Evolutionary conservation across 2,888 invertebrate genomes (phyloP), one percentile per base, ranked within the genome.

Genomic region (Xestia sexstrigata): DNA sequence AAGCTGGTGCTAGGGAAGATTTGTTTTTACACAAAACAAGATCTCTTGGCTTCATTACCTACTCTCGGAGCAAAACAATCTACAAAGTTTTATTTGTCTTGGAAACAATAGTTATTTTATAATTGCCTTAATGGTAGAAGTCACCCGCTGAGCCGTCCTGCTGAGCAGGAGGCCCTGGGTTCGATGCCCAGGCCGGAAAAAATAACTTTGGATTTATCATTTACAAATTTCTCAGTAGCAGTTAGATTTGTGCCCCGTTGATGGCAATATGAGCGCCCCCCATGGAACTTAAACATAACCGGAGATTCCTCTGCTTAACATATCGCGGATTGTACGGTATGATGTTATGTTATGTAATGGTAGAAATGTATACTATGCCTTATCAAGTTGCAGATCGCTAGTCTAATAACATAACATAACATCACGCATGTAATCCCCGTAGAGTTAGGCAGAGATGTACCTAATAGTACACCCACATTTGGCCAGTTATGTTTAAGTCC

Each of bases 11-110:
- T 60, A 49, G 35, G 42, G 65, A 45, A 66, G 15, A 60, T 60
- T 71, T 72, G 63, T 68, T 79, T 79, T 55, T 72, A 72, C 52
- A 55, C 2, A 47, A 72, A 58, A 79, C 66, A 60, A 52, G 66
- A 71, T 71, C 63, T 79, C 60, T 63, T 65, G n/a, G 42, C 39
- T 68, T 55, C 23, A 74, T 68, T 63, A 79, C n/a, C n/a, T n/a
- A n/a, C 68, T 74, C 26, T 68, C n/a, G 17, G 39, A 49, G 30
- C 60, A 42, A 63, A 42, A 7, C 39, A 68, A 58, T 39, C 26
- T 58, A 45, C 7, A 45, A 63, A 7, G 15, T 42, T 3, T 39
- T 47, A n/a, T 39, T 63, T 68, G 45, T 42, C 65, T 58, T 6
- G 6, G 49, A 6, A 26, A 47, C 4, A 52, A n/a, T 26, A 9